A percentile compares a stretch with the other conserved stretches of the same genome.
Conservation (phyloP, 1,140 invertebrate genomes). For the Drosophila aff. region DNA sequence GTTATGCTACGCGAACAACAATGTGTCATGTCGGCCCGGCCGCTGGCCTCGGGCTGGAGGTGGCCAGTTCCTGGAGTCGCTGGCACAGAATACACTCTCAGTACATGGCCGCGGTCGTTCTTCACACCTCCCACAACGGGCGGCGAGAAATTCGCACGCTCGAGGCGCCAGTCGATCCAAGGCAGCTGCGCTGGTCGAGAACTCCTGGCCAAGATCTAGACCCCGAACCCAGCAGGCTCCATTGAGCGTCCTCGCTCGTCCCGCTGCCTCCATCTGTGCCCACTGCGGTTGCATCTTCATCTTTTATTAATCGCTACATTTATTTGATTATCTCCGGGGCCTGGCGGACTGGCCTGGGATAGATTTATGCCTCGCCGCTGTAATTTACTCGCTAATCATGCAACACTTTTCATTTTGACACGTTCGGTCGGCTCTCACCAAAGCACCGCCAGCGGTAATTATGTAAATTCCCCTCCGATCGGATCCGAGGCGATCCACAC, state of each 20-base stretch:
- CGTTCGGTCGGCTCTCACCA: conserved; percentile 72
- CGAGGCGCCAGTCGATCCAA: conserved; percentile 68
- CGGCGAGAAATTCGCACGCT: conserved; percentile 63
- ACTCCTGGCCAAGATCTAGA: conserved; percentile 28
- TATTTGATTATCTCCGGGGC: conserved; percentile 72
- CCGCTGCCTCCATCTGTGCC: not conserved
- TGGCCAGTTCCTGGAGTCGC: conserved; percentile 40
- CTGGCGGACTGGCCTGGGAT: conserved; percentile 21
- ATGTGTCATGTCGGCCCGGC: conserved; percentile 70
- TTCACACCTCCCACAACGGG: conserved; percentile 79
- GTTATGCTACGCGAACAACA: conserved; percentile 66
- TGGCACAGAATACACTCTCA: conserved; percentile 15
- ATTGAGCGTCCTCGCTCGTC: conserved; percentile 30
- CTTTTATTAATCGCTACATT: conserved; percentile 78
- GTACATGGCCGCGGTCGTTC: conserved; percentile 24
- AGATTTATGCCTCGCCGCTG: conserved; percentile 69
- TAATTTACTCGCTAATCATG: conserved; percentile 82
- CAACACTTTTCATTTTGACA: conserved; percentile 83
- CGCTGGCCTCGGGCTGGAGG: conserved; percentile 49
- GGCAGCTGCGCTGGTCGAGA: conserved; percentile 46
- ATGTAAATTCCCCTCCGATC: conserved; percentile 65
- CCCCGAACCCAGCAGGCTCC: conserved; percentile 21
- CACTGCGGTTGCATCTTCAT: conserved; percentile 69
- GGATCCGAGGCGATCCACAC: conserved; percentile 7
- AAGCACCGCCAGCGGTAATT: conserved; percentile 79